Conservation (phyloP, 1,140 invertebrate genomes). For the Cephus cinctus region DNA sequence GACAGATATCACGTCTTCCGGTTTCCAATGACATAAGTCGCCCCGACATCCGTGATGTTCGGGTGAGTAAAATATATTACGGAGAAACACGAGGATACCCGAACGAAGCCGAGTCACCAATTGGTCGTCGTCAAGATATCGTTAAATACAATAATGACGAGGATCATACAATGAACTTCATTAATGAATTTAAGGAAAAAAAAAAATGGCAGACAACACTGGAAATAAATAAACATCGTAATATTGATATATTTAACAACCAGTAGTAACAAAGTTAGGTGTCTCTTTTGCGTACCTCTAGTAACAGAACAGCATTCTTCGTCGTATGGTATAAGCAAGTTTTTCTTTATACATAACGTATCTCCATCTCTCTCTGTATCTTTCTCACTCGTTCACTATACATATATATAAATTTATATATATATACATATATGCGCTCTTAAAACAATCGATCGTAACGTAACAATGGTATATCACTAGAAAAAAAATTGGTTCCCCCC, state of each 20-base stretch:
- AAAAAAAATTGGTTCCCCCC: conserved; percentile 26
- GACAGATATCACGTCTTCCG: no score
- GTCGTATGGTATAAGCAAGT: conserved; percentile 28
- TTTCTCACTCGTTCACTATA: conserved; percentile 15
- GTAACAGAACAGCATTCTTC: conserved; percentile 34
- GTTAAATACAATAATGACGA: no score
- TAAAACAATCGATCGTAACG: conserved; percentile 27
- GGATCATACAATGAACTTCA: no score
- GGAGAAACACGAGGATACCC: no score
- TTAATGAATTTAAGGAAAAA: no score
- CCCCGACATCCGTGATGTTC: no score
- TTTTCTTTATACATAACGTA: conserved; percentile 24
- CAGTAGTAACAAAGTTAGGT: conserved; percentile 46
- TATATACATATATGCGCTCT: conserved; percentile 6
- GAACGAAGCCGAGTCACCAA: no score
- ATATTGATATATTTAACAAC: conserved; percentile 48
- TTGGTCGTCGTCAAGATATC: no score
- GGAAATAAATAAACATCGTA: conserved; percentile 39
- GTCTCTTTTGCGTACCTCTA: conserved; percentile 35
- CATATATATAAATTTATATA: conserved; percentile 19
- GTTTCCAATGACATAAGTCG: no score
- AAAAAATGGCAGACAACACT: not conserved
- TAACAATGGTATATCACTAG: conserved; percentile 37
- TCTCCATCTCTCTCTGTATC: no score
- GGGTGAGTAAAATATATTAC: no score